Conservation (phyloP, 1,140 invertebrate species). For the Brachionus sp. region DNA sequence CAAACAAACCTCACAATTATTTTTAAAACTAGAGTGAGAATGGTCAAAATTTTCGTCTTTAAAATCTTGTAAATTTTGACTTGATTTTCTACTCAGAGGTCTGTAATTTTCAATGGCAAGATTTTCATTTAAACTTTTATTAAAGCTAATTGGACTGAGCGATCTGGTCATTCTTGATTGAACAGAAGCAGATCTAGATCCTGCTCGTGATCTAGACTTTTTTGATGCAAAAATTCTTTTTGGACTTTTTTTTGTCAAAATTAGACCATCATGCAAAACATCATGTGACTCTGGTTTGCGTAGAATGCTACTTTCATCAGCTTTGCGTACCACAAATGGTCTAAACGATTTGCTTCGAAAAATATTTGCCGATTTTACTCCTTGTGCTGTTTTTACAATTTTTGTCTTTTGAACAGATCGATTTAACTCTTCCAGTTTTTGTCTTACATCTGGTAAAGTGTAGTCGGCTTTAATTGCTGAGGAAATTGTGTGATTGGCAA, state of each 20-base stretch:
- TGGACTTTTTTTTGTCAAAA: constrained; percentile 30
- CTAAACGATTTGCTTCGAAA: not conserved
- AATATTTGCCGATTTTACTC: not conserved
- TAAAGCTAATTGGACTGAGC: constrained; percentile 7
- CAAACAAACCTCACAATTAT: constrained; percentile 37
- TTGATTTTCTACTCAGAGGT: not conserved
- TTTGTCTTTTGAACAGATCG: constrained; percentile 20
- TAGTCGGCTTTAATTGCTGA: constrained; percentile 44
- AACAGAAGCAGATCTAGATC: not conserved
- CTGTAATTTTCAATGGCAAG: not conserved
- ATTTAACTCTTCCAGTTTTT: constrained; percentile 31
- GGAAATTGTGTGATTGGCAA: constrained; percentile 42
- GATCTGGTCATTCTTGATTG: not conserved
- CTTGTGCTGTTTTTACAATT: not conserved
- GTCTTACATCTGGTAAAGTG: constrained; percentile 26
- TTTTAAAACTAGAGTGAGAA: not conserved
- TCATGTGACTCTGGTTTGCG: constrained; percentile 42
- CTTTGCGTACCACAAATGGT: constrained; percentile 37
- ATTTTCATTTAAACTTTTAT: constrained; percentile 5
- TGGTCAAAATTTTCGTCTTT: not conserved
- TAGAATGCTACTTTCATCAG: not conserved
- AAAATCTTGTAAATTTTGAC: not conserved
- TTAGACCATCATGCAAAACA: constrained; percentile 26
- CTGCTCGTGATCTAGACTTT: not conserved
- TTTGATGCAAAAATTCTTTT: not conserved